A percentile compares a stretch with the other conserved stretches of the same genome.
These are phyloP conservation scores for Mungos mungo DNA, from an alignment of 2,113 vertebrate genomes.

Conservation along the genomic window DNA sequence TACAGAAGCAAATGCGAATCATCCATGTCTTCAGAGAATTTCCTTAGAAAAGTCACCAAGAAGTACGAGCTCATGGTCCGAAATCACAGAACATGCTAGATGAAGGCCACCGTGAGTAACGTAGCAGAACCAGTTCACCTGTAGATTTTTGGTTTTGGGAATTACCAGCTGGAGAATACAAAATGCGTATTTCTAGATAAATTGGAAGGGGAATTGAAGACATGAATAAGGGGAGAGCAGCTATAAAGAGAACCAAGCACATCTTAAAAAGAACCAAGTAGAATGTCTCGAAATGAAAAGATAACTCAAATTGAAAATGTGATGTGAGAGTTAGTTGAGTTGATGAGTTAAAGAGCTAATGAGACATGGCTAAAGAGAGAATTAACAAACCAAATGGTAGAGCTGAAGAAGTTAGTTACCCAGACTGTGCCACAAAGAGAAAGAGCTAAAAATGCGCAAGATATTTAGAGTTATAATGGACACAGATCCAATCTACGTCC, in stretches of 20 bases:
- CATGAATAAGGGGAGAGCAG: background rate
- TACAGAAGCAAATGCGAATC: background rate
- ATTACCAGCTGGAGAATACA: background rate
- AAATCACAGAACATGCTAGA: background rate
- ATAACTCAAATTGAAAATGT: background rate
- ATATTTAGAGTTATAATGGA: background rate
- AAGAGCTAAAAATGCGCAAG: background rate
- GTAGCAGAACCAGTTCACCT: background rate
- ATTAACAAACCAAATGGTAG: background rate
- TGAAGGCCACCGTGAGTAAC: background rate
- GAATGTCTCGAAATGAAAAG: constrained; percentile 25
- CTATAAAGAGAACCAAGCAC: background rate
- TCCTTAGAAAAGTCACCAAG: background rate
- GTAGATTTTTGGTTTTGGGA: background rate
- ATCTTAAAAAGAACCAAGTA: background rate
- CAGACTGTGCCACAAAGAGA: background rate
- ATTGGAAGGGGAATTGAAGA: background rate
- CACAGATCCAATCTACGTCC: background rate
- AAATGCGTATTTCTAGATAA: background rate
- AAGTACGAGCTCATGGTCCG: background rate
- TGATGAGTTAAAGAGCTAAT: background rate
- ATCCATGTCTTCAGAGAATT: background rate
- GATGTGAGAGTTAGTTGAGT: background rate
- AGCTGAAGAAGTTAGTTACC: background rate
- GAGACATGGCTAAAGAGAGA: background rate